These are phyloP conservation scores for Erebia epiphron DNA, from an alignment of 2,888 invertebrate genomes.

Conservation along the genomic window DNA sequence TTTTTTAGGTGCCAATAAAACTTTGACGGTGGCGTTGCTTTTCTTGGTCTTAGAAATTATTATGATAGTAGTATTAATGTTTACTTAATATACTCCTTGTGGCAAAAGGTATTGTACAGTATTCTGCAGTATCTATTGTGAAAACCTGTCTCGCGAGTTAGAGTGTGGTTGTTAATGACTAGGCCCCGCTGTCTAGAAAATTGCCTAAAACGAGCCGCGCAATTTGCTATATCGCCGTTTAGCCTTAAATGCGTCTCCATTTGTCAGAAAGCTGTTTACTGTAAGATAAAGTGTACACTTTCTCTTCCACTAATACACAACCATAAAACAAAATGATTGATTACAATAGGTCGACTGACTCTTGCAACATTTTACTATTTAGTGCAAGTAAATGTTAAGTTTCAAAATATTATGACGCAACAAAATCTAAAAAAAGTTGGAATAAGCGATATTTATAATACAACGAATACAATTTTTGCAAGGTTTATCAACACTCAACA, in stretches of 20 bases:
- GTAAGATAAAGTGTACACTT: constrained; percentile 35
- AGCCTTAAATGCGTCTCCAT: constrained; percentile 32
- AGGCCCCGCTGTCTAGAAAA: constrained; percentile 33
- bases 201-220: constrained; percentile 32
- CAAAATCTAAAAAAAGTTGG: neutral
- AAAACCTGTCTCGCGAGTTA: constrained; percentile 29
- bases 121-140: constrained; percentile 21
- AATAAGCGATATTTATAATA: neutral
- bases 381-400: neutral
- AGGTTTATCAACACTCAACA: neutral
- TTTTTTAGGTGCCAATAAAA: neutral
- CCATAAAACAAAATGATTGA: neutral
- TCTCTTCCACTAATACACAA: constrained; percentile 20
- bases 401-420: neutral
- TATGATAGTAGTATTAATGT: neutral
- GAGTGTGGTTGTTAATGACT: constrained; percentile 34
- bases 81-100: neutral
- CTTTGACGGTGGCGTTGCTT: constrained; percentile 1
- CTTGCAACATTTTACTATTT: neutral
- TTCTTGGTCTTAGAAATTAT: neutral
- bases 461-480: neutral
- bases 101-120: constrained; percentile 10
- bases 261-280: constrained; percentile 33
- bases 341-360: neutral
- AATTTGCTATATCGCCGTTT: constrained; percentile 32